These are phyloP conservation scores for Neoascia interrupta DNA, from an alignment of 2,888 invertebrate genomes.

Conservation along the genomic window DNA sequence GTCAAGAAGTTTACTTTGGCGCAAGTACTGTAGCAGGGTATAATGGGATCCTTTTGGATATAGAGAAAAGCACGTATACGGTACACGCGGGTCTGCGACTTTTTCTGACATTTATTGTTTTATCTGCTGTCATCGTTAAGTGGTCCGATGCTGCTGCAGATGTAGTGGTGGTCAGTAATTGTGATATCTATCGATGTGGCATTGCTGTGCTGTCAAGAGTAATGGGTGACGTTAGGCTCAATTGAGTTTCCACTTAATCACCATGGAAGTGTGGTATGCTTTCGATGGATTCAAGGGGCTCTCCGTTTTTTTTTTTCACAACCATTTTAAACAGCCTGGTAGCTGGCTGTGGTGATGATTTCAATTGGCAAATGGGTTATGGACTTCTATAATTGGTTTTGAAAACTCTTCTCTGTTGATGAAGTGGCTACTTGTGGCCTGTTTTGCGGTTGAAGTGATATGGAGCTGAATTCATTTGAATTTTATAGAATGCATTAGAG, in stretches of 20 bases:
- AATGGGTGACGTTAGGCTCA: slow-evolving; percentile 58
- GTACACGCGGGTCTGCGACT: slow-evolving; percentile 15
- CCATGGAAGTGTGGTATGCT: slow-evolving; percentile 31
- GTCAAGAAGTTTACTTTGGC: slow-evolving; percentile 4
- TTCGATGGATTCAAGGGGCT: slow-evolving; percentile 37
- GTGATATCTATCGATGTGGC: slow-evolving; percentile 37
- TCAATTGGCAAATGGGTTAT: slow-evolving; percentile 64
- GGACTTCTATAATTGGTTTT: slow-evolving; percentile 59
- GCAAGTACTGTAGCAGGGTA: slow-evolving; percentile 10
- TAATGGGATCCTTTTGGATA: slow-evolving; percentile 30
- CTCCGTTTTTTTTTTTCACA: neutral
- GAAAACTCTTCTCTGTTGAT: slow-evolving; percentile 54
- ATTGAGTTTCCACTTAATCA: slow-evolving; percentile 65
- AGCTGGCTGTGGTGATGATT: slow-evolving; percentile 49
- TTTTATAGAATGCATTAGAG: slow-evolving; percentile 9
- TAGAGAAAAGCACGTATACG: slow-evolving; percentile 59
- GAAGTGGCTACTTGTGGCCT: slow-evolving; percentile 54
- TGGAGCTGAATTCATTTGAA: slow-evolving; percentile 10
- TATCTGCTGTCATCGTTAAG: slow-evolving; percentile 32
- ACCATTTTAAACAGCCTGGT: too few species aligned
- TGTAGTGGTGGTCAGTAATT: slow-evolving; percentile 9
- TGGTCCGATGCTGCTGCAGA: slow-evolving; percentile 7
- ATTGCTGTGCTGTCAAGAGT: slow-evolving; percentile 56
- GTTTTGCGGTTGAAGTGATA: slow-evolving; percentile 12
- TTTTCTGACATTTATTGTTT: slow-evolving; percentile 62